Evolutionary conservation across 2,113 vertebrate species (phyloP), one percentile per base, ranked within the genome.

Genomic region (Equus quagga): DNA sequence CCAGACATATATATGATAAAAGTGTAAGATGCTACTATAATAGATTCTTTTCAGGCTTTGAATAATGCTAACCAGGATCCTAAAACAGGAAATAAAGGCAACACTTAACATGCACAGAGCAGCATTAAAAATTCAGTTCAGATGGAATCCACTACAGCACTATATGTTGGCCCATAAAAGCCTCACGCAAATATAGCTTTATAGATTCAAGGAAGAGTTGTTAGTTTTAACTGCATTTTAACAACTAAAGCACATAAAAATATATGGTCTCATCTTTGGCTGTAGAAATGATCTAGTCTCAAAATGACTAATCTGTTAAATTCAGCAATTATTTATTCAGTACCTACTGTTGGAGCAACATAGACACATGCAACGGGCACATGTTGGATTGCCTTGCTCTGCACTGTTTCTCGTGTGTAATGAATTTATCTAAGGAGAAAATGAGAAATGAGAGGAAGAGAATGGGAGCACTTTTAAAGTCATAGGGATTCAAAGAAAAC

Each of bases 381-480:
- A 72, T 95, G 36, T 90, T 86, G 41, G 28, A 54, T 88, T 89
- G 70, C 70, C 90, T 97, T 94, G 17, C 64, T 60, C 0, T 64
- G 36, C 89, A 81, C 5, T 7, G 73, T 95, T 79, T 94, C 84
- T 94, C 41, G 6, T 85, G 26, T 86, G 56, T 85, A 93, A 96
- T 94, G 81, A 96, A 51, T 93, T 93, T 88, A 60, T 81, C 64
- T 97, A 41, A 95, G 91, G 67, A 97, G 80, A 82, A 96, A 97
- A 96, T 97, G 67, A 96, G 93, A 97, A 96, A 90, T 92, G 41
- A 95, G 12, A 2, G 92, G 75, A 67, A 82, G 54, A 96, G 67
- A 91, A 97, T 56, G 51, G 36, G 75, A 89, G 82, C 26, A 26
- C 60, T 97, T 92, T 86, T 49, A 91, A 86, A 89, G 33, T 84